These are phyloP conservation scores for Diabrotica balteata DNA, from an alignment of 2,888 invertebrate genomes.

Conservation along the genomic window DNA sequence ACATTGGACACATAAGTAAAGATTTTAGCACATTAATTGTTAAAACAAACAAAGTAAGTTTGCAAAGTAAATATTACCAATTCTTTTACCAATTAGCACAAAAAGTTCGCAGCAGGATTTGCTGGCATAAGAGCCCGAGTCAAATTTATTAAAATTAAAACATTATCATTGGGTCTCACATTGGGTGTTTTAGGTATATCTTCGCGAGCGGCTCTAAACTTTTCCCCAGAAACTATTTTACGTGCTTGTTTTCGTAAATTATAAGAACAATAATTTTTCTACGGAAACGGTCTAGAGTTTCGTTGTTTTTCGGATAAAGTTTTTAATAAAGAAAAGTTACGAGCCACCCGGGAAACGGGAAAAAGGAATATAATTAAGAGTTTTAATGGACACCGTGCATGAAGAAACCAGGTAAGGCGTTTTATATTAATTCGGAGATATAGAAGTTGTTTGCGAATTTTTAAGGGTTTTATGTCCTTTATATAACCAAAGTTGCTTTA, in stretches of 20 bases:
- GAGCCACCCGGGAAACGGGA: conserved; percentile 41
- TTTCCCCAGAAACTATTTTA: conserved; percentile 28
- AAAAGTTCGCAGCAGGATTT: conserved; percentile 5
- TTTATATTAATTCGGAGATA: conserved; percentile 41
- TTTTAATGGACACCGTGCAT: conserved; percentile 55
- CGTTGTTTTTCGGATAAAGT: conserved; percentile 43
- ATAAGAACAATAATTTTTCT: conserved; percentile 44
- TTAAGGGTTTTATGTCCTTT: neutral
- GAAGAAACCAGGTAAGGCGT: conserved; percentile 53
- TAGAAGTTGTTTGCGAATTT: conserved; percentile 9
- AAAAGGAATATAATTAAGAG: conserved; percentile 52
- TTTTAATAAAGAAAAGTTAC: conserved; percentile 53
- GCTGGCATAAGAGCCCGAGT: conserved; percentile 9
- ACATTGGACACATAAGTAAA: neutral
- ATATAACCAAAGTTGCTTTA: neutral
- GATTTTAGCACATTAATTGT: neutral
- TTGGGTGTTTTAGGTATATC: neutral
- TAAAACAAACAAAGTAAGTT: neutral
- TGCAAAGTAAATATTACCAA: conserved; percentile 5
- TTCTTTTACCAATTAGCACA: conserved; percentile 23
- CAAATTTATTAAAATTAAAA: conserved; percentile 32
- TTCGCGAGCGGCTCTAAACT: conserved; percentile 11
- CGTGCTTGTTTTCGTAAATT: conserved; percentile 35
- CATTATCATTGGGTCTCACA: conserved; percentile 22
- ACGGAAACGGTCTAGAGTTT: conserved; percentile 43